phyloP scores from a whole-genome alignment of 92 coral and sea anemone genomes.

The Phenganax stokvisi region DNA sequence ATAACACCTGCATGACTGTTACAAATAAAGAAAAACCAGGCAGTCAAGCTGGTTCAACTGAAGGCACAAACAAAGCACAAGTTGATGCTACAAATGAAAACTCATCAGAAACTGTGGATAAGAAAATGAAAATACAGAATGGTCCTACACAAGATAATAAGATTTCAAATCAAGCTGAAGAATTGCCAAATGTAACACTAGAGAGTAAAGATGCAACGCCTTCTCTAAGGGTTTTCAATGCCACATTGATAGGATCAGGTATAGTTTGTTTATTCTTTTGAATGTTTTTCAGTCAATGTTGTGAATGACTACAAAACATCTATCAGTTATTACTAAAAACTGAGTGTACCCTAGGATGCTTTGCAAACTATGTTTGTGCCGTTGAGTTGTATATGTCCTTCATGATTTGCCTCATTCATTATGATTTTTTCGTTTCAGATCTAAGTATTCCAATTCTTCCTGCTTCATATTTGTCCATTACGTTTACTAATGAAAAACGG shows the following conservation, averaged over 20 bases:
- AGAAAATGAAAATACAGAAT: not conserved
- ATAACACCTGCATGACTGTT: not conserved
- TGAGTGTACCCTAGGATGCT: not conserved
- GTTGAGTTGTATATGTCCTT: too few relatives aligned
- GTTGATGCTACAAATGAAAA: not conserved
- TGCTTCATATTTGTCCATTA: slow-evolving; percentile 60
- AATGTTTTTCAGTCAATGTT: not conserved
- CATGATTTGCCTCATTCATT: not conserved
- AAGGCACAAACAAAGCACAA: not conserved
- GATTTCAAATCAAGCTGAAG: not conserved
- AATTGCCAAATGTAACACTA: not conserved
- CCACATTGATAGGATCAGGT: slow-evolving; percentile 57
- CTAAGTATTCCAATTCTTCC: slow-evolving; percentile 64
- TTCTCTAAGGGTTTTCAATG: slow-evolving; percentile 44
- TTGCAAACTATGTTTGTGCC: too few relatives aligned
- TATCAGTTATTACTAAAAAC: not conserved
- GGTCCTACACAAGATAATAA: not conserved
- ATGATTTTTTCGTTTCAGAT: not conserved
- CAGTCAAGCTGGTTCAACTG: not conserved
- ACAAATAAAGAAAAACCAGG: not conserved
- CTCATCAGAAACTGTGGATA: not conserved
- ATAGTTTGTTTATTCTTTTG: not conserved
- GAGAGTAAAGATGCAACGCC: not conserved
- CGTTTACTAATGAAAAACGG: slow-evolving; percentile 52
- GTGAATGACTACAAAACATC: too few relatives aligned